These are phyloP conservation scores for Drosophila pectinifera DNA, from an alignment of 1,140 invertebrate genomes.

Conservation along the genomic window DNA sequence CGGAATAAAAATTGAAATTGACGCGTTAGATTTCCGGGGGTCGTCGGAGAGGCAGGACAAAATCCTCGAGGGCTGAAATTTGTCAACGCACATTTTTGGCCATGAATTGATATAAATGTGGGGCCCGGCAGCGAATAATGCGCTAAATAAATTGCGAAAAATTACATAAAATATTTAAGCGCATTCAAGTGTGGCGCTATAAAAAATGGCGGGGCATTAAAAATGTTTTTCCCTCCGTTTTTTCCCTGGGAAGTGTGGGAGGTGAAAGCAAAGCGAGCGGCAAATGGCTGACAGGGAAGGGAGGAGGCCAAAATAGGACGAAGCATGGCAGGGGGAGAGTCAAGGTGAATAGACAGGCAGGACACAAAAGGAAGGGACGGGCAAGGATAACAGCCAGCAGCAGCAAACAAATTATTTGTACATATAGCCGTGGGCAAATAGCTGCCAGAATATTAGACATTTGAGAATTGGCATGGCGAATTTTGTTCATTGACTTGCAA, in stretches of 20 bases:
- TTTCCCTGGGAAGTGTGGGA: neutral
- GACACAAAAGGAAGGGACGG: constrained; percentile 31
- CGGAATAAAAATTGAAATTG: constrained; percentile 67
- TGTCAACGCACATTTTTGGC: constrained; percentile 46
- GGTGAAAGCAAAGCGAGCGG: constrained; percentile 76
- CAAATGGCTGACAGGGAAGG: constrained; percentile 42
- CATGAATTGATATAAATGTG: constrained; percentile 78
- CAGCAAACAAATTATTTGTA: constrained; percentile 71
- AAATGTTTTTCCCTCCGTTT: constrained; percentile 53
- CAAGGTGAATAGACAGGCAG: constrained; percentile 56
- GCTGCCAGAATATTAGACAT: constrained; percentile 77
- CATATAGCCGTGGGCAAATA: constrained; percentile 60
- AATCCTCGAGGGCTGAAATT: constrained; percentile 53
- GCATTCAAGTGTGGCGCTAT: constrained; percentile 79
- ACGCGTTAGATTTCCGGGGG: constrained; percentile 48
- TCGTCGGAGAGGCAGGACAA: neutral
- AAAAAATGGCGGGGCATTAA: constrained; percentile 80
- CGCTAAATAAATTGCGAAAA: constrained; percentile 83
- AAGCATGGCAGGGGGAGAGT: constrained; percentile 46
- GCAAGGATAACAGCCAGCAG: constrained; percentile 40
- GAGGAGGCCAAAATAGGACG: neutral
- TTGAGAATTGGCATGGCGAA: constrained; percentile 78
- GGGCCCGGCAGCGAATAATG: constrained; percentile 63
- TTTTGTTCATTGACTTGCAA: constrained; percentile 69
- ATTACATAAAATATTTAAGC: constrained; percentile 84